A percentile compares a stretch with the other conserved stretches of the same genome.
phyloP scores from a whole-genome alignment of 2,888 invertebrate species.

The Alloplasta piceator region DNA sequence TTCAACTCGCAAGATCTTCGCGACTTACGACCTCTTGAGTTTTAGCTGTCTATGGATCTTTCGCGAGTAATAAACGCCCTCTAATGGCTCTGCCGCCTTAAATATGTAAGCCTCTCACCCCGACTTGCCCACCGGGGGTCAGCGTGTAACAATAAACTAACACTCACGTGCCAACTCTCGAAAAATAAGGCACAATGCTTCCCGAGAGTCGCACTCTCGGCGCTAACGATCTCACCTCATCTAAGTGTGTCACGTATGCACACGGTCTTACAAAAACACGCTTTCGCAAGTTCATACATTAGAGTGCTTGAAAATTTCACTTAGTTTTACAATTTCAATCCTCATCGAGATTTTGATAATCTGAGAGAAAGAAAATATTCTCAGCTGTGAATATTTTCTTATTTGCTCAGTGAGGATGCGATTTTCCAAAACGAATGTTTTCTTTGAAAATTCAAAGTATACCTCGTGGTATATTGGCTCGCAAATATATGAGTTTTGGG shows the following conservation, averaged over 20 bases:
- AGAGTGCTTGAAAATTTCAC: not conserved
- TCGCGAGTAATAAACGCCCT: slow-evolving; percentile 38
- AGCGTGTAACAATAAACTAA: slow-evolving; percentile 82
- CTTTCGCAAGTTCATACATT: not conserved
- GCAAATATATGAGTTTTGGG: too few species aligned
- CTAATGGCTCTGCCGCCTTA: slow-evolving; percentile 77
- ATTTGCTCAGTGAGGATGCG: too few species aligned
- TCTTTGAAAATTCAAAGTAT: too few species aligned
- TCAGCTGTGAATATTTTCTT: too few species aligned
- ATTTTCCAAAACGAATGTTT: too few species aligned
- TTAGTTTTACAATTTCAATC: not conserved
- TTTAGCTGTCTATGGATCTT: too few species aligned
- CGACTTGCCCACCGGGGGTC: slow-evolving; percentile 79
- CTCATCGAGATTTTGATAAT: too few species aligned
- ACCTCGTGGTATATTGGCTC: too few species aligned
- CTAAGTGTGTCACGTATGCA: slow-evolving; percentile 49
- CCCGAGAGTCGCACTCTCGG: slow-evolving; percentile 77
- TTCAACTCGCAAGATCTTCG: not conserved
- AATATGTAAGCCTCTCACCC: slow-evolving; percentile 73
- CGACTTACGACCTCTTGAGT: not conserved
- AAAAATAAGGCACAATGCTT: slow-evolving; percentile 76
- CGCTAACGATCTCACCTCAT: slow-evolving; percentile 81
- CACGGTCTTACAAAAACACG: slow-evolving; percentile 52
- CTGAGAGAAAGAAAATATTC: too few species aligned
- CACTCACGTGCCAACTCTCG: slow-evolving; percentile 77